These are phyloP conservation scores for Palythoa grandiflora DNA, from an alignment of 92 coral and sea anemone genomes.

Conservation along the genomic window DNA sequence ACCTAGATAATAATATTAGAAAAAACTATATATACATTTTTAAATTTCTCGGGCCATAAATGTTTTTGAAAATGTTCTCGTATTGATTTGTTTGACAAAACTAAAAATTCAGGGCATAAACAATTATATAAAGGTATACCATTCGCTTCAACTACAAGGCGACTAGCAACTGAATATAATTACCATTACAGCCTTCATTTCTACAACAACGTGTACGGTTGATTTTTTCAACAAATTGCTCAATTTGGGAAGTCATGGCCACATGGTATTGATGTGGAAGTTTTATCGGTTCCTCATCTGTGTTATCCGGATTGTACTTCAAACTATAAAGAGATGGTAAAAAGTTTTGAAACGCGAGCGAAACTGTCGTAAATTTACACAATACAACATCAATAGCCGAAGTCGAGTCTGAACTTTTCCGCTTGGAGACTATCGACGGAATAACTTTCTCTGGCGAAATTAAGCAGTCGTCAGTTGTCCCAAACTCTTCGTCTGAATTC, in stretches of 20 bases:
- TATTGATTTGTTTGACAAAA: neutral
- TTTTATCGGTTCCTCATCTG: neutral
- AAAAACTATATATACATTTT: neutral
- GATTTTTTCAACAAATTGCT: neutral
- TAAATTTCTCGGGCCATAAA: neutral
- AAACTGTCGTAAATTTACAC: neutral
- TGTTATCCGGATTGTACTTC: neutral
- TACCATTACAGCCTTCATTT: neutral
- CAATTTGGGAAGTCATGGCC: neutral
- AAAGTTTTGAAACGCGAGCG: neutral
- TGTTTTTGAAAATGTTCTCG: neutral
- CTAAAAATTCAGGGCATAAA: neutral
- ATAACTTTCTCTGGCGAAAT: constrained; percentile 8
- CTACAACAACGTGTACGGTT: neutral
- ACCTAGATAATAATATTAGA: too few relatives aligned
- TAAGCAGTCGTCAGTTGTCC: constrained; percentile 3
- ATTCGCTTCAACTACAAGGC: neutral
- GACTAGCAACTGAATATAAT: neutral
- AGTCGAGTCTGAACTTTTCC: constrained; percentile 7
- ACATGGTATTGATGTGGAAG: neutral
- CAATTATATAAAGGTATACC: neutral
- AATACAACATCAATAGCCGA: neutral
- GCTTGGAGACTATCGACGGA: neutral
- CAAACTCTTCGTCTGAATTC: neutral
- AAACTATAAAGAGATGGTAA: neutral